Conservation (phyloP, 1,140 invertebrate species). For the Drosophila ficusphila region DNA sequence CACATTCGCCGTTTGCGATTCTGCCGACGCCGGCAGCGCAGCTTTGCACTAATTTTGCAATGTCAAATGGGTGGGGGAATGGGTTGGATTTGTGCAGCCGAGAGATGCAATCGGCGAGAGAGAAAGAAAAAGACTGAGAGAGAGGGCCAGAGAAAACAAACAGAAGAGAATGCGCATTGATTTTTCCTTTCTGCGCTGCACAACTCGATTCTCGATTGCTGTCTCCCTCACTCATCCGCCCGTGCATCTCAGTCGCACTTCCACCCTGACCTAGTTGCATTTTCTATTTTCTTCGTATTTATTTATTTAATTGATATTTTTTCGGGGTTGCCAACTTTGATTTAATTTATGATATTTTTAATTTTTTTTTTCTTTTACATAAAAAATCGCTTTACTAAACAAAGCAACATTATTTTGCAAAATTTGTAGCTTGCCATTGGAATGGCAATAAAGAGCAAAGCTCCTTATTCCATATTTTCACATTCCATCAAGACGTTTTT, state of each 20-base stretch:
- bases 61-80: slow-evolving; percentile 17
- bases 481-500: too few species aligned
- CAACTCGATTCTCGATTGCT: slow-evolving; percentile 25
- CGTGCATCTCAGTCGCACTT: slow-evolving; percentile 37
- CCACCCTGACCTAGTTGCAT: slow-evolving; percentile 82
- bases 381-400: neutral
- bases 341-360: slow-evolving; percentile 21
- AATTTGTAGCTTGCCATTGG: too few species aligned
- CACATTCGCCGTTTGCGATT: slow-evolving; percentile 47
- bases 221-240: slow-evolving; percentile 13
- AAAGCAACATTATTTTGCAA: too few species aligned
- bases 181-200: slow-evolving; percentile 57
- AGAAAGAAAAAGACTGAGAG: neutral
- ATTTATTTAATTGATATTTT: slow-evolving; percentile 32
- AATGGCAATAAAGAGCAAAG: too few species aligned
- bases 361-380: slow-evolving; percentile 7
- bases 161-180: slow-evolving; percentile 57
- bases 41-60: slow-evolving; percentile 70
- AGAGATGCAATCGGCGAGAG: slow-evolving; percentile 21
- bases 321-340: slow-evolving; percentile 18
- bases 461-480: too few species aligned
- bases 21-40: slow-evolving; percentile 34
- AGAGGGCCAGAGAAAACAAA: slow-evolving; percentile 11
- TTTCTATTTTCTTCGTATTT: slow-evolving; percentile 45
- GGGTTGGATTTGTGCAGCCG: slow-evolving; percentile 25